These are phyloP conservation scores for Melangyna quadrimaculata DNA, from an alignment of 2,888 invertebrate species.

Conservation along the genomic window DNA sequence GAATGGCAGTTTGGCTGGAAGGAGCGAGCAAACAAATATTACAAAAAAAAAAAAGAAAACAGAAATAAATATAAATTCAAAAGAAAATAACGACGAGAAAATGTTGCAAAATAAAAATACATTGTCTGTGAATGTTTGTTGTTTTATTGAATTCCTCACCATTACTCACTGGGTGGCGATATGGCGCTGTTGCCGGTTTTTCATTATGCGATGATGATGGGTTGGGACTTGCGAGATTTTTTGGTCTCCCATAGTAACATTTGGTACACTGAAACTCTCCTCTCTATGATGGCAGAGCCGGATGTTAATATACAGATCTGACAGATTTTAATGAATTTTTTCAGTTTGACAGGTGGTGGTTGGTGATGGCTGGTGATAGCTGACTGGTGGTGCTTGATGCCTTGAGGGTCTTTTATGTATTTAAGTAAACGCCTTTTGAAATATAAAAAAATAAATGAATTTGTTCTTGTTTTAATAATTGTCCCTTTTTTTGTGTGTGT, in stretches of 20 bases:
- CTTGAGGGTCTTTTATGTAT: conserved; percentile 50
- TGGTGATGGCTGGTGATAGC: neutral
- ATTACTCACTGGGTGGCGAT: neutral
- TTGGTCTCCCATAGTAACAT: conserved; percentile 32
- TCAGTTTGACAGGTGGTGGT: conserved; percentile 63
- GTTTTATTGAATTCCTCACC: conserved; percentile 19
- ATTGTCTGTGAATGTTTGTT: conserved; percentile 51
- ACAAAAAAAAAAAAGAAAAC: neutral
- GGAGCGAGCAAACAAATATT: conserved; percentile 44
- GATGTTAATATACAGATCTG: conserved; percentile 39
- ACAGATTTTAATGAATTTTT: conserved; percentile 66
- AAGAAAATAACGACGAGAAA: conserved; percentile 16
- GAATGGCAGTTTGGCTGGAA: conserved; percentile 50
- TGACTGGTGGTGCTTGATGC: conserved; percentile 45
- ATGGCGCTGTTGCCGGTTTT: neutral
- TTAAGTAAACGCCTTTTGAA: conserved; percentile 45
- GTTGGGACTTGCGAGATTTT: too few relatives aligned
- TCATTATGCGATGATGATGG: neutral
- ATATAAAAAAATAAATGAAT: conserved; percentile 4
- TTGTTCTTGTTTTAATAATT: neutral
- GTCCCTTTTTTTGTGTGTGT: neutral
- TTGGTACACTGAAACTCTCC: conserved; percentile 32
- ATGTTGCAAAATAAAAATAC: conserved; percentile 58
- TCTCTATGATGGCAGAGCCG: neutral
- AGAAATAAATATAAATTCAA: conserved; percentile 13